Evolutionary conservation across 2,888 invertebrate species (phyloP), one percentile per base, ranked within the genome.

Genomic region (Coelopa pilipes): DNA sequence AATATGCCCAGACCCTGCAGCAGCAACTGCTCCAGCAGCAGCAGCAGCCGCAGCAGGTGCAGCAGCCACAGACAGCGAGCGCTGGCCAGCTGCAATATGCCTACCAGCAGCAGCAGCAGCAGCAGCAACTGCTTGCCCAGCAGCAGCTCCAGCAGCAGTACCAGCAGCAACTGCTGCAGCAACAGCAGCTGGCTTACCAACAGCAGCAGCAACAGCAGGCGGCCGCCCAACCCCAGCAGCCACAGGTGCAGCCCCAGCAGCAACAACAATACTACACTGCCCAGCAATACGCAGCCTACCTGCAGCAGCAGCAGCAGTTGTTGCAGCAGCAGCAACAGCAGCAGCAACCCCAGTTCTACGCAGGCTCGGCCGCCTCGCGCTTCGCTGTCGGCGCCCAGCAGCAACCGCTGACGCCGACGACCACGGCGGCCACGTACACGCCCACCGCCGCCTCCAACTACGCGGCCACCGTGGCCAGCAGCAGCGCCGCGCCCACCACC

Each of bases 231-330:
- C 78, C 77, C 34, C 80, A 78, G 12, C 78, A 83, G 19, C 78
- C 78, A 47, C 47, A 45, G 9, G 81, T 76, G 46, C 76, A 76
- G 21, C 77, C 77, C 2, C 75, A 78, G 17, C 76, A 77, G 34
- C 76, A 76, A 49, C 65, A 63, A 47, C 80, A 84, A 70, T 88
- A 85, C 74, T 88, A 86, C 73, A 85, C 88, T 11, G 83, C 86
- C 73, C 85, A 86, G 50, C 83, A 81, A 15, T 82, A 81, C 70
- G 80, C 84, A 76, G 81, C 81, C 46, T 86, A 82, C 74, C 57
- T 87, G 79, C 84, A 84, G 74, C 82, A 81, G 49, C 85, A 84
- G 69, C 84, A 86, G 66, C 80, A 81, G 70, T 74, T 81, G 45
- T 76, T 81, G 17, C 77, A 79, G 21, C 85, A 82, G 63, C 68